Evolutionary conservation across 2,797 vertebrate genomes (phyloP).

Genomic region (Pipistrellus nathusii): DNA sequence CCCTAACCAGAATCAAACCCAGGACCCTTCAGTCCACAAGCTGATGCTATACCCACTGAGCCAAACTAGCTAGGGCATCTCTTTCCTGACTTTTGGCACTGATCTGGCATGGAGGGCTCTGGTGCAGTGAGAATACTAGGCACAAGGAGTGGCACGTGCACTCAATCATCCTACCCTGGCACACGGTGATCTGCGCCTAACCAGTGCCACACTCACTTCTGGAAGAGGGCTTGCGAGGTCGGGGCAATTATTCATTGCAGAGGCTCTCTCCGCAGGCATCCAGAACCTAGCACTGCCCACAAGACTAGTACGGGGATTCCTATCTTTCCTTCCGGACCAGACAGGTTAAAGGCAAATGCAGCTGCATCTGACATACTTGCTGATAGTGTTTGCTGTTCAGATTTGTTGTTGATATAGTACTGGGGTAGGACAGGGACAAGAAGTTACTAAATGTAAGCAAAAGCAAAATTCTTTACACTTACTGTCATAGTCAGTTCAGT

Average conservation of each 20-base stretch:
- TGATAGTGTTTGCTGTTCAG: not conserved
- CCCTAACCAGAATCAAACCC: too few species aligned
- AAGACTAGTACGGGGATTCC: not conserved
- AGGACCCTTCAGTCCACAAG: too few species aligned
- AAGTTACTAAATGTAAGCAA: not conserved
- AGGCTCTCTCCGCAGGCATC: not conserved
- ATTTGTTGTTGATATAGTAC: not conserved
- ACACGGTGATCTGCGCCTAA: not conserved
- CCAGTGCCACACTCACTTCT: not conserved
- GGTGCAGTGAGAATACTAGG: not conserved
- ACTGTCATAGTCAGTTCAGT: not conserved
- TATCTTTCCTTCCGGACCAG: not conserved
- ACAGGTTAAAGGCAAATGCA: not conserved
- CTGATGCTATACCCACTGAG: too few species aligned
- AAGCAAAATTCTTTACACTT: not conserved
- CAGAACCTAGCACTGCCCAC: not conserved
- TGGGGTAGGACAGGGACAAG: not conserved
- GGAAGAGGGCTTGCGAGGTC: not conserved
- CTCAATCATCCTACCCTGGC: accelerated
- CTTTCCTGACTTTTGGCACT: not conserved
- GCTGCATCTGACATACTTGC: not conserved
- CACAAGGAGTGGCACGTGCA: not conserved
- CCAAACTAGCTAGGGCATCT: too few species aligned
- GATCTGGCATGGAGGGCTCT: not conserved
- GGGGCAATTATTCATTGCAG: accelerated